Conservation (phyloP, 2,113 vertebrate species). For the Callopanchax toddi region DNA sequence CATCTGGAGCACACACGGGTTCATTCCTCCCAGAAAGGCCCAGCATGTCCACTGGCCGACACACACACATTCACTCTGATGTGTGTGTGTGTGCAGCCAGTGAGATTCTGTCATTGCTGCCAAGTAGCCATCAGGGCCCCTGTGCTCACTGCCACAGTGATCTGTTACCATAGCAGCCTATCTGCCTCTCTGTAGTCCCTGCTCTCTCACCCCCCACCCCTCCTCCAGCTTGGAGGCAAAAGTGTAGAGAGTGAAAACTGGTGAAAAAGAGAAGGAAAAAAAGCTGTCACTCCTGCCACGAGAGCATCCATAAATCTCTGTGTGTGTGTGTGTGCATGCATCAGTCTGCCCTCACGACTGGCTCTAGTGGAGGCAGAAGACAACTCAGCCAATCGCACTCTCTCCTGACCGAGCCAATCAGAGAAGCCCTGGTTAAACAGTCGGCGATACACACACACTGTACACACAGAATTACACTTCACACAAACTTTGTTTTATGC, state of each 20-base stretch:
- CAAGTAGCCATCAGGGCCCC: slow-evolving; percentile 75
- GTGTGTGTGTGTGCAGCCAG: slow-evolving; percentile 49
- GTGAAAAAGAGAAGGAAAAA: slow-evolving; percentile 25
- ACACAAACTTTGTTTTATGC: too few species aligned
- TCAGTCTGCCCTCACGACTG: slow-evolving; percentile 71
- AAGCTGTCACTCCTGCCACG: slow-evolving; percentile 44
- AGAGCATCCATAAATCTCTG: slow-evolving; percentile 55
- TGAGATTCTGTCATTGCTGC: slow-evolving; percentile 59
- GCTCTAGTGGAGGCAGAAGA: slow-evolving; percentile 55
- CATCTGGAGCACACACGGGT: slow-evolving; percentile 63
- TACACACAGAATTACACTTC: too few species aligned
- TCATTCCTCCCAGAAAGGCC: slow-evolving; percentile 20
- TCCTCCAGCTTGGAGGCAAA: slow-evolving; percentile 51
- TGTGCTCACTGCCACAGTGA: slow-evolving; percentile 63
- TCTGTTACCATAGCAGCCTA: slow-evolving; percentile 77
- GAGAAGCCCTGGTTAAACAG: slow-evolving; percentile 11
- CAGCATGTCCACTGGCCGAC: not conserved
- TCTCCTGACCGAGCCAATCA: slow-evolving; percentile 52
- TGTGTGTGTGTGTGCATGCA: slow-evolving; percentile 26
- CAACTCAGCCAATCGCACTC: slow-evolving; percentile 56
- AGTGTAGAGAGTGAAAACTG: slow-evolving; percentile 53
- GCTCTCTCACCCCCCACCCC: slow-evolving; percentile 32
- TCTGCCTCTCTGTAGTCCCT: slow-evolving; percentile 45
- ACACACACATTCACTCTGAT: slow-evolving; percentile 23
- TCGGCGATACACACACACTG: not conserved